Evolutionary conservation across 1,140 invertebrate genomes (phyloP), one percentile per base, ranked within the genome.

Genomic region (Drosophila lacteicornis): DNA sequence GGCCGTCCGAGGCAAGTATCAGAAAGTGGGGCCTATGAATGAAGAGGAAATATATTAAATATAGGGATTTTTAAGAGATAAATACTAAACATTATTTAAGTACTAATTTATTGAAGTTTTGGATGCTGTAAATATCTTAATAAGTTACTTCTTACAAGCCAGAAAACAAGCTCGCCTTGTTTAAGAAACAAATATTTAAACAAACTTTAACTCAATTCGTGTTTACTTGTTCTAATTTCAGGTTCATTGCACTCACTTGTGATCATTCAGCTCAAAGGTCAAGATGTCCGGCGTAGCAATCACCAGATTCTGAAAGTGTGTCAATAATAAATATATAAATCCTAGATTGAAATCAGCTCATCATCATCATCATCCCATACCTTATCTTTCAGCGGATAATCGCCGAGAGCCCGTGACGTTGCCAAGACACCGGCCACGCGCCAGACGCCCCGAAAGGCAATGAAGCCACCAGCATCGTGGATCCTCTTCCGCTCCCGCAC

Each of bases 361-460:
- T 65, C 62, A 58, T 45, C 62, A 58, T 45, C 19, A 43, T 49
- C 45, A 42, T 60, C 27, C 19, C 62, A 47, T 50, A 84, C 84
- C 85, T 87, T 92, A 87, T 98, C 97, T 94, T 99, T 99, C 2
- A 99, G 93, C 30, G 98, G 98, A 93, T 98, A 99, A 94, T 99
- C 98, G 27, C 98, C 98, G 61, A 99, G 94, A 2, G 98, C 98
- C 84, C 98, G 94, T 13, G 98, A 99, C 38, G 98, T 99, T 3
- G 98, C 98, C 74, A 99, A 94, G 71, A 99, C 97, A 13, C 98
- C 98, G 57, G 98, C 98, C 11, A 99, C 98, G 84, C 98, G 94
- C 98, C 98, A 99, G 1, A 99, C 98, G 55, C 98, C 98, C 91
- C 98, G 98, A 90, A 98, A 99, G 62, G 96, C 97, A 40, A 99